Base-by-base conservation (phyloP, 2,888 invertebrate genomes). In the Quadriops clusia region DNA sequence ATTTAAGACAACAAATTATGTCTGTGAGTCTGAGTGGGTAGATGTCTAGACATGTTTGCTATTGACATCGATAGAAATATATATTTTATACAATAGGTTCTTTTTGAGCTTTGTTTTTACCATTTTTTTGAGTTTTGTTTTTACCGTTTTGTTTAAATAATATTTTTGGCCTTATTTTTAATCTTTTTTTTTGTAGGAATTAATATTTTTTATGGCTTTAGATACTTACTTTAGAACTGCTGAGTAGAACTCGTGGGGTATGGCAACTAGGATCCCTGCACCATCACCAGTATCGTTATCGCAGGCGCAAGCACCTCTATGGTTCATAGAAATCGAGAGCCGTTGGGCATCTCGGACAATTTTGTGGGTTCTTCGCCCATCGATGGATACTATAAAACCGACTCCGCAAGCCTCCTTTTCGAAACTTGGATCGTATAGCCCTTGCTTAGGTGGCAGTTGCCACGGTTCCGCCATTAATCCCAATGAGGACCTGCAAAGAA, bases 211-310 rank as follows among this genome's bases (percentile, higher is more conserved):
- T n/a, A 12, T 25, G 12, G 25, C 9, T 16, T 25, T 12, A 2
- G 4, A n/a, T n/a, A 39, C 37, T 37, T 41, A 45, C 43, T 42
- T 42, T 7, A 43, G 23, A 17, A 34, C 26, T 6, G 80, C 77
- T 44, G 74, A 70, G 65, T 95, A 98, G 59, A 93, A 80, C 50
- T 79, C 77, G 62, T 98, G 94, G 23, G 98, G 98, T 56, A 98
- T 94, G 50, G 93, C 91, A 40, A 89, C 85, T 54, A 97, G 72
- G 37, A 97, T 87, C 33, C 98, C 98, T 39, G 98, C 97, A 40
- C 98, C 98, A 63, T 98, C 98, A 34, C 98, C 98, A 30, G 95
- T 94, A 64, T 97, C 94, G 65, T 97, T 97, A 69, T 98, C 98
- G 67, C 95, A 94, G 22, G 94, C 91, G 65, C 94, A 95, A 28